phyloP scores from a whole-genome alignment of 2,888 invertebrate species.

The Dorcus hopei region DNA sequence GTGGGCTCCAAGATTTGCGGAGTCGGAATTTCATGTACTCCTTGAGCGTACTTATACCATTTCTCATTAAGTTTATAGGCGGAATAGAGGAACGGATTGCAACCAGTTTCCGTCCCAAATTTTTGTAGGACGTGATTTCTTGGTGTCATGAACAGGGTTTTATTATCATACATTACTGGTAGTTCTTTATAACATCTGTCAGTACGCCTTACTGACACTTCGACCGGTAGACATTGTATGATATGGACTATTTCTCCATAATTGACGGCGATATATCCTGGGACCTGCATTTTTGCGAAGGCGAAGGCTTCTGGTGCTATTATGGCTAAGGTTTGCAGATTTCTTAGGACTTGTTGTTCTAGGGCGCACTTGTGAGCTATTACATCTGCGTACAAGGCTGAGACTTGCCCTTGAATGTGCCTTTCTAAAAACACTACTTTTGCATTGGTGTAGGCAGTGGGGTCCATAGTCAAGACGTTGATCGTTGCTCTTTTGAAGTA shows the following conservation, averaged over 20 bases:
- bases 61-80: constrained; percentile 13
- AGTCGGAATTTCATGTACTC: constrained; percentile 3
- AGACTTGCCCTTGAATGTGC: constrained; percentile 11
- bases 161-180: constrained; percentile 11
- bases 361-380: constrained; percentile 10
- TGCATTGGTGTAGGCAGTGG: constrained; percentile 16
- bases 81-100: constrained; percentile 13
- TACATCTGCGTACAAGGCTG: constrained; percentile 10
- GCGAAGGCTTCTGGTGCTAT: constrained; percentile 17
- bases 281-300: constrained; percentile 14
- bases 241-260: constrained; percentile 18
- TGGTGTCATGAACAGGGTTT: constrained; percentile 13
- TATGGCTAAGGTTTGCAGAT: constrained; percentile 13
- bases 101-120: constrained; percentile 13
- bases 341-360: constrained; percentile 14
- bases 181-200: constrained; percentile 16
- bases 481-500: not conserved
- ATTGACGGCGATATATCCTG: constrained; percentile 15
- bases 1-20: constrained; percentile 5
- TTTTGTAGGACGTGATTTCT: constrained; percentile 13
- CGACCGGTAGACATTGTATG: constrained; percentile 17
- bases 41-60: constrained; percentile 11
- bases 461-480: constrained; percentile 10
- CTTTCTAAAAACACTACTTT: constrained; percentile 17
- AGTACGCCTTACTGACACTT: constrained; percentile 9